Percentiles rank a stretch among this genome's conserved stretches.
phyloP scores from a whole-genome alignment of 2,888 invertebrate genomes.

The Tromatobia lineatoria region DNA sequence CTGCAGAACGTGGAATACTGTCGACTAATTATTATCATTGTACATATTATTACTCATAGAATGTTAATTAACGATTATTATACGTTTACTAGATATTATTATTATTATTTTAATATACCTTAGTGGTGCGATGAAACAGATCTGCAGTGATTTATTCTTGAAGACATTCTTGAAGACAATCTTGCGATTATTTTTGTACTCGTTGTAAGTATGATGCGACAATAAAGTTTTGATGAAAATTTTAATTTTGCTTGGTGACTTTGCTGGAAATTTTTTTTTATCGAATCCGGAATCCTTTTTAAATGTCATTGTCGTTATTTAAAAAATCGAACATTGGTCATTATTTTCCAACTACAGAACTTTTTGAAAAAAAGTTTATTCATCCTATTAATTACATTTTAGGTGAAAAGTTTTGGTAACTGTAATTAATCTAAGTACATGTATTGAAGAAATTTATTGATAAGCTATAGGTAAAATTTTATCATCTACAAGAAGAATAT shows the following conservation, averaged over 20 bases:
- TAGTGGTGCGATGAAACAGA: conserved; percentile 61
- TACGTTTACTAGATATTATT: conserved; percentile 56
- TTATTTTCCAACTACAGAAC: not conserved
- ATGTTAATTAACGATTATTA: conserved; percentile 44
- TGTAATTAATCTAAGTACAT: too few relatives aligned
- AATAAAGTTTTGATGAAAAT: conserved; percentile 75
- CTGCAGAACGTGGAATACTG: conserved; percentile 54
- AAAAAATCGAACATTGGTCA: not conserved
- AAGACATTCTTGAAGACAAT: conserved; percentile 65
- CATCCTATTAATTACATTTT: not conserved
- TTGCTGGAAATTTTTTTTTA: not conserved
- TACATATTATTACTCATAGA: conserved; percentile 72
- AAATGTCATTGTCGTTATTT: not conserved
- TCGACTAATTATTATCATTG: conserved; percentile 71
- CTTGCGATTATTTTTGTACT: conserved; percentile 79
- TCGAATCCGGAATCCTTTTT: not conserved
- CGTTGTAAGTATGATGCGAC: conserved; percentile 76
- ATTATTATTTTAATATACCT: conserved; percentile 33
- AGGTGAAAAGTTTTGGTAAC: not conserved
- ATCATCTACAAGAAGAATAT: too few relatives aligned
- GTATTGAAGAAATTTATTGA: too few relatives aligned
- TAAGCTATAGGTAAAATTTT: too few relatives aligned
- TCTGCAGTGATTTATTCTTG: conserved; percentile 50
- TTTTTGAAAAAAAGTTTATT: not conserved
- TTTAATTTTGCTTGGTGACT: not conserved